Percentiles rank a stretch among this genome's conserved stretches.
These are phyloP conservation scores for Tragelaphus strepsiceros DNA, from an alignment of 2,113 vertebrate genomes.

Conservation along the genomic window DNA sequence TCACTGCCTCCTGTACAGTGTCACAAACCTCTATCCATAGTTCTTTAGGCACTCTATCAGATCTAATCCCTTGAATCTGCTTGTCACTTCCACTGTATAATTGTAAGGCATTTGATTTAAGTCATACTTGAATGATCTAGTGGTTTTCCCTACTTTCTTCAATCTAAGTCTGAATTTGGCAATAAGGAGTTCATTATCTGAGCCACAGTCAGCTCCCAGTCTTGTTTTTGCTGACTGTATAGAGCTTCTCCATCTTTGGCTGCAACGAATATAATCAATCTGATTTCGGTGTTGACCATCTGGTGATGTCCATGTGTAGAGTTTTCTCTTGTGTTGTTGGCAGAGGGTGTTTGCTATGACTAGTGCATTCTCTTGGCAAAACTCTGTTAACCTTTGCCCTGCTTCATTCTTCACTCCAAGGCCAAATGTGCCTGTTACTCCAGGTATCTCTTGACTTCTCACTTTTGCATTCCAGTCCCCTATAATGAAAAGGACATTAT, in stretches of 20 bases:
- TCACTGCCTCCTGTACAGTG: background rate
- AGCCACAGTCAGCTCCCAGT: background rate
- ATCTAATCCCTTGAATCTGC: background rate
- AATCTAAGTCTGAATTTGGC: background rate
- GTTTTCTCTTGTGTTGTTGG: background rate
- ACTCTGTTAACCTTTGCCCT: background rate
- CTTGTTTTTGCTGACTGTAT: background rate
- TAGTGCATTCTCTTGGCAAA: rapidly evolving
- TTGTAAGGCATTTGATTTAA: background rate
- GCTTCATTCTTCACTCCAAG: background rate
- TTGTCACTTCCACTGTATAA: background rate
- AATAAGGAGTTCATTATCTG: background rate
- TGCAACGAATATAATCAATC: background rate
- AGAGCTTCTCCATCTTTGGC: background rate
- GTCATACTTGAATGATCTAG: background rate
- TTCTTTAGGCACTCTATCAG: background rate
- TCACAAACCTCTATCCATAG: background rate
- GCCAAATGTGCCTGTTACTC: background rate
- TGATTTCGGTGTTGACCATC: rapidly evolving
- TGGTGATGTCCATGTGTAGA: background rate
- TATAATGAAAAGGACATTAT: background rate
- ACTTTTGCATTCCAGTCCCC: background rate
- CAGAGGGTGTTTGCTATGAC: background rate
- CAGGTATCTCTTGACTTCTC: background rate
- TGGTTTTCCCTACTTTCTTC: background rate